Conservation (phyloP, 2,888 invertebrate genomes). For the Zhuqinia jingwanae region DNA sequence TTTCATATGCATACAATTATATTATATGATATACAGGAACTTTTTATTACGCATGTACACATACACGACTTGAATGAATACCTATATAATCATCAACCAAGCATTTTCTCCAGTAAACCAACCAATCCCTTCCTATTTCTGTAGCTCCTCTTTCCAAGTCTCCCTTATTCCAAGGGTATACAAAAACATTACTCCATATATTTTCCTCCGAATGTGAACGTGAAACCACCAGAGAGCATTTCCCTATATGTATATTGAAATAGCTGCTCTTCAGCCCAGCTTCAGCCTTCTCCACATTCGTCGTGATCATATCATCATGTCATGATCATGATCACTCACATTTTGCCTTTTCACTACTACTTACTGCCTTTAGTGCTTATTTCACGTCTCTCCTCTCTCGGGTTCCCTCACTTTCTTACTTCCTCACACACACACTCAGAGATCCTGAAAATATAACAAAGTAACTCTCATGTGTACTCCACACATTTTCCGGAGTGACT, state of each 20-base stretch:
- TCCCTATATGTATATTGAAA: too few relatives aligned
- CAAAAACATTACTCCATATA: too few relatives aligned
- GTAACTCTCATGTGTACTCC: slow-evolving; percentile 5
- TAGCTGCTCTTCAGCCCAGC: neutral
- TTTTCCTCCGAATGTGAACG: slow-evolving; percentile 1
- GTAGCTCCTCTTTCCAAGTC: neutral
- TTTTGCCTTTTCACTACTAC: slow-evolving; percentile 51
- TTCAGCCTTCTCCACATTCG: slow-evolving; percentile 4
- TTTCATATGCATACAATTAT: too few relatives aligned
- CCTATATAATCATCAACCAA: neutral
- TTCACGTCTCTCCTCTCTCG: neutral
- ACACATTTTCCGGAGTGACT: slow-evolving; percentile 48
- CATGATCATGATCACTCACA: slow-evolving; percentile 26
- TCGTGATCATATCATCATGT: neutral
- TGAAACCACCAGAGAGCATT: neutral
- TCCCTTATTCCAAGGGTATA: too few relatives aligned
- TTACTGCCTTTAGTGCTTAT: slow-evolving; percentile 23
- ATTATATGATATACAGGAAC: too few relatives aligned
- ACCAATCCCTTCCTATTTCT: too few relatives aligned
- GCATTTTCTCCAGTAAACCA: neutral
- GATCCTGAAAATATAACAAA: neutral
- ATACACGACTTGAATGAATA: too few relatives aligned
- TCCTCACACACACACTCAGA: neutral
- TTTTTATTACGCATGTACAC: too few relatives aligned
- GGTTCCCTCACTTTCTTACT: slow-evolving; percentile 40